phyloP scores from a whole-genome alignment of 2,797 vertebrate genomes.

The Lacerta viridis region DNA sequence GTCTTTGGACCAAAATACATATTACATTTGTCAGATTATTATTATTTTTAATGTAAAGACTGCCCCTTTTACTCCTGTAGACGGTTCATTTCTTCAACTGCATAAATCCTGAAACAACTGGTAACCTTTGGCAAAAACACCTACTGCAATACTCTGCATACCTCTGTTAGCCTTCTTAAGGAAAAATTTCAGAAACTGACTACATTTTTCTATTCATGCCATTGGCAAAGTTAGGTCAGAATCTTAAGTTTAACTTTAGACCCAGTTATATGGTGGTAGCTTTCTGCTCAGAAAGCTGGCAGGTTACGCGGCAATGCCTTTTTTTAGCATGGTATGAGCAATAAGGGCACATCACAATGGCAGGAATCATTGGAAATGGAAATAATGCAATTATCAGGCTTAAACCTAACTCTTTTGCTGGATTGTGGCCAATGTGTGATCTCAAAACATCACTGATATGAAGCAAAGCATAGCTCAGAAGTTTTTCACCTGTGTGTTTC shows the following conservation, averaged over 20 bases:
- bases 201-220: neutral
- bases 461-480: neutral
- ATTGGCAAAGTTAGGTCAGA: constrained; percentile 19
- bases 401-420: neutral
- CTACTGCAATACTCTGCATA: no score
- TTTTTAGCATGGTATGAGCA: constrained; percentile 56
- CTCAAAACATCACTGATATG: neutral
- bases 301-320: constrained; percentile 53
- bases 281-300: constrained; percentile 33
- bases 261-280: constrained; percentile 49
- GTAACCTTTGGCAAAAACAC: constrained; percentile 56
- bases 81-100: neutral
- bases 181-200: neutral
- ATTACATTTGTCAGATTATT: neutral
- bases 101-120: neutral
- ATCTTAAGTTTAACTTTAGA: constrained; percentile 42
- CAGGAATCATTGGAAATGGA: neutral
- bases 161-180: no score
- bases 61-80: no score
- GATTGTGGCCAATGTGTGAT: neutral
- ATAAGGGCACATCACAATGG: no score
- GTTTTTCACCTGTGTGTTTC: neutral
- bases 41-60: accelerated
- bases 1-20: no score
- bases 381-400: no score